phyloP scores from a whole-genome alignment of 2,888 invertebrate species.

The Megalurothrips usitatus region DNA sequence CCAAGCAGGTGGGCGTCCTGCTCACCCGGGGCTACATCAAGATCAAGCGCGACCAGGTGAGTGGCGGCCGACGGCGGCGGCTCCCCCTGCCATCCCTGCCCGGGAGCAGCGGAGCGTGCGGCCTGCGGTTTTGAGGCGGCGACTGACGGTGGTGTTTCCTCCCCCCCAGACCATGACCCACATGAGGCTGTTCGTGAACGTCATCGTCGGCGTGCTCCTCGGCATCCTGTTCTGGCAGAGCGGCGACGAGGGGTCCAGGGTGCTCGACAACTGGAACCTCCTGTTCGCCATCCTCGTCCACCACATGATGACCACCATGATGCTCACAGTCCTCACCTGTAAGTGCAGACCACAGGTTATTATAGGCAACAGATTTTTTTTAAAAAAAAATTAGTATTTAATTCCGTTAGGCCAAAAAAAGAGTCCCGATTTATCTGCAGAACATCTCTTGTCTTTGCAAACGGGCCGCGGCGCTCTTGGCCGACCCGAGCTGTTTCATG shows the following conservation, averaged over 20 bases:
- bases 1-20: conserved; percentile 67
- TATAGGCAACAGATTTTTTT: too few species aligned
- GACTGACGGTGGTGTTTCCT: too few species aligned
- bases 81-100: background rate
- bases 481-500: too few species aligned
- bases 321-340: conserved; percentile 84
- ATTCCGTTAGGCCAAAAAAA: too few species aligned
- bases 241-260: conserved; percentile 70
- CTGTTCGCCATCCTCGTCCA: conserved; percentile 90
- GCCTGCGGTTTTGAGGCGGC: background rate
- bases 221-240: conserved; percentile 69
- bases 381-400: too few species aligned
- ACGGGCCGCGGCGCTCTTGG: too few species aligned
- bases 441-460: too few species aligned
- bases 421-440: too few species aligned
- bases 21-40: conserved; percentile 68
- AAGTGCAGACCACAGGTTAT: conserved; percentile 48
- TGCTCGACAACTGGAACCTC: conserved; percentile 79
- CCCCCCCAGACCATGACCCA: conserved; percentile 72
- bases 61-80: conserved; percentile 34
- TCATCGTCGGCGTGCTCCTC: conserved; percentile 69
- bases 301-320: conserved; percentile 88
- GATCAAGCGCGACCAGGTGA: conserved; percentile 66
- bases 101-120: background rate
- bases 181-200: conserved; percentile 67